Percentiles rank a stretch among this genome's conserved stretches.
These are phyloP conservation scores for Amphiprion ocellaris DNA, from an alignment of 2,113 vertebrate species.

Conservation along the genomic window DNA sequence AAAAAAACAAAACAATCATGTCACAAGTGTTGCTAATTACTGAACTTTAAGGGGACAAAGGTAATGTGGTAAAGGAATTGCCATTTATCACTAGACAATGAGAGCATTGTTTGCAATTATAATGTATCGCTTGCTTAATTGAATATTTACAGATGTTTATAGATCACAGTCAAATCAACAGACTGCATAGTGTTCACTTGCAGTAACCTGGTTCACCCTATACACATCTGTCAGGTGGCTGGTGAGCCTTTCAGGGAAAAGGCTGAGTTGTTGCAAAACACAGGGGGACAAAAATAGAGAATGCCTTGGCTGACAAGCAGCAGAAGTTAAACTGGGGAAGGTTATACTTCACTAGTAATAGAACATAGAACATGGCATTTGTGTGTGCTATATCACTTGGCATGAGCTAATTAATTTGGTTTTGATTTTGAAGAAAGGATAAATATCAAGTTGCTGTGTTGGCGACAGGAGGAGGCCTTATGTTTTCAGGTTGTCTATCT, in stretches of 20 bases:
- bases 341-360: conserved; percentile 23
- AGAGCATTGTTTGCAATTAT: too few relatives aligned
- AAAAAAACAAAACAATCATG: too few relatives aligned
- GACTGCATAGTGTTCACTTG: conserved; percentile 31
- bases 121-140: too few relatives aligned
- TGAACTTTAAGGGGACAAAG: too few relatives aligned
- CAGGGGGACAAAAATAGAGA: conserved; percentile 42
- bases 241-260: conserved; percentile 38
- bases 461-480: too few relatives aligned
- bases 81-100: too few relatives aligned
- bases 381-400: not conserved
- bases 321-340: conserved; percentile 28
- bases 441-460: not conserved
- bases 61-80: too few relatives aligned
- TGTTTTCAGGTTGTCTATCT: too few relatives aligned
- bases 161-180: too few relatives aligned
- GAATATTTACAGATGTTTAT: too few relatives aligned
- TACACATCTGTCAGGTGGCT: conserved; percentile 50
- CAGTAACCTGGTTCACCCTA: conserved; percentile 9
- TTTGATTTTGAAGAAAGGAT: conserved; percentile 34
- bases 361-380: conserved; percentile 29
- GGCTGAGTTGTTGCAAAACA: conserved; percentile 35
- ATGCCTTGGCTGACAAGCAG: conserved; percentile 24
- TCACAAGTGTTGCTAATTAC: too few relatives aligned
- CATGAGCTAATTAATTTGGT: conserved; percentile 32